Evolutionary conservation across 2,113 vertebrate genomes (phyloP).

Genomic region (Chloroceryle aenea): DNA sequence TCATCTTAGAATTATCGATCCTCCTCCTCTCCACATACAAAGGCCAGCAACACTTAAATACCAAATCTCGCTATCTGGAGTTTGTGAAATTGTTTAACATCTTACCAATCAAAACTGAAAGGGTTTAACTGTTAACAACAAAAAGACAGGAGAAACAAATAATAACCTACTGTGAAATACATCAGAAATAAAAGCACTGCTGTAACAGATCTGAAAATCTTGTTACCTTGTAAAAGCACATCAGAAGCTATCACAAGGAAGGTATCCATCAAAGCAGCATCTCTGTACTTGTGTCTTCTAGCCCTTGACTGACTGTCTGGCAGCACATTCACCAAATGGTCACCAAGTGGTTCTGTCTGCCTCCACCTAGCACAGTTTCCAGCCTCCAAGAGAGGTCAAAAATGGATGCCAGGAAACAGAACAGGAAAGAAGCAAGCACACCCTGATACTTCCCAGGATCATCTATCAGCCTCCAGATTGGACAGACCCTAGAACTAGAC

Average conservation of each 20-base stretch:
- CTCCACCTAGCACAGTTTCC: not conserved
- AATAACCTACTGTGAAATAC: not conserved
- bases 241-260: not conserved
- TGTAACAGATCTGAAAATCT: not conserved
- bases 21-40: not conserved
- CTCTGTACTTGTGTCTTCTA: not conserved
- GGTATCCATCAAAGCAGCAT: not conserved
- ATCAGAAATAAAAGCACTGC: not conserved
- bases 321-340: not conserved
- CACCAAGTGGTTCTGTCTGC: not conserved
- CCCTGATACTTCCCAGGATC: not conserved
- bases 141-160: not conserved
- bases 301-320: not conserved
- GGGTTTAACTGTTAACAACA: not conserved
- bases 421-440: not conserved
- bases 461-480: not conserved
- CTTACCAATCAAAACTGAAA: not conserved
- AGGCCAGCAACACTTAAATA: not conserved
- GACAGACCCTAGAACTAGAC: not conserved
- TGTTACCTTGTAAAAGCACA: not conserved
- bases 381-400: not conserved
- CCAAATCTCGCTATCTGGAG: not conserved
- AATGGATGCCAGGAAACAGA: not conserved
- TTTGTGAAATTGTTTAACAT: not conserved
- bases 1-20: not conserved